Percentiles rank a stretch among this genome's conserved stretches.
Evolutionary conservation across 2,797 vertebrate genomes (phyloP).

Genomic region (Sorex maritimensis): DNA sequence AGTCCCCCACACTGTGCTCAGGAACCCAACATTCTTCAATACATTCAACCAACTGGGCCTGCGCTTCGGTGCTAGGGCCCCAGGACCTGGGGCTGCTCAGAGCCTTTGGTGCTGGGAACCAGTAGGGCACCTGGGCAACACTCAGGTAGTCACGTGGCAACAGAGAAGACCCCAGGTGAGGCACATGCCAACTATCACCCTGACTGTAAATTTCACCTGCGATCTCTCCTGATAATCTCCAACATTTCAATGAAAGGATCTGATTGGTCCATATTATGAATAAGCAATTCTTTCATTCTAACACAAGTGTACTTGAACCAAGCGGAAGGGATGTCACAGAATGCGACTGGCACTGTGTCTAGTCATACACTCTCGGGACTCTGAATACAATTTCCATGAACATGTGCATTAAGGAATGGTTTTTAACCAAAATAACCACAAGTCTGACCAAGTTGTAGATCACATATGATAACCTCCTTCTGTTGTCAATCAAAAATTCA

Average conservation of each 20-base stretch:
- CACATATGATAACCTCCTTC: background rate
- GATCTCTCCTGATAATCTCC: background rate
- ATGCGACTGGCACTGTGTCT: background rate
- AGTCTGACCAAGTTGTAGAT: background rate
- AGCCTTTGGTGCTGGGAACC: too few relatives aligned
- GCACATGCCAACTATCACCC: too few relatives aligned
- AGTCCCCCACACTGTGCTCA: too few relatives aligned
- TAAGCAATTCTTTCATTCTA: too few relatives aligned
- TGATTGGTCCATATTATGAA: background rate
- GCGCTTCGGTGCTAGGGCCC: too few relatives aligned
- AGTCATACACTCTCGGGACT: background rate
- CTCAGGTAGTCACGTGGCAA: too few relatives aligned
- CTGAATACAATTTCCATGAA: constrained; percentile 5
- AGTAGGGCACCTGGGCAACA: too few relatives aligned
- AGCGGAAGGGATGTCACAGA: background rate
- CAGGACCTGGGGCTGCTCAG: too few relatives aligned
- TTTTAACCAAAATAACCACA: background rate
- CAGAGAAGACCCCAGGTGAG: too few relatives aligned
- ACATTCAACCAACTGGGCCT: too few relatives aligned
- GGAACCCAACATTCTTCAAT: too few relatives aligned
- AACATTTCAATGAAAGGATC: background rate
- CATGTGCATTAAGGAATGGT: background rate
- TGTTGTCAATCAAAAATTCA: constrained; percentile 45
- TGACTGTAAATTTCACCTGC: too few relatives aligned
- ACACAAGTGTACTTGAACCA: background rate